A percentile compares a stretch with the other conserved stretches of the same genome.
Evolutionary conservation across 2,888 invertebrate genomes (phyloP).

Genomic region (Pemphredon lugubris): DNA sequence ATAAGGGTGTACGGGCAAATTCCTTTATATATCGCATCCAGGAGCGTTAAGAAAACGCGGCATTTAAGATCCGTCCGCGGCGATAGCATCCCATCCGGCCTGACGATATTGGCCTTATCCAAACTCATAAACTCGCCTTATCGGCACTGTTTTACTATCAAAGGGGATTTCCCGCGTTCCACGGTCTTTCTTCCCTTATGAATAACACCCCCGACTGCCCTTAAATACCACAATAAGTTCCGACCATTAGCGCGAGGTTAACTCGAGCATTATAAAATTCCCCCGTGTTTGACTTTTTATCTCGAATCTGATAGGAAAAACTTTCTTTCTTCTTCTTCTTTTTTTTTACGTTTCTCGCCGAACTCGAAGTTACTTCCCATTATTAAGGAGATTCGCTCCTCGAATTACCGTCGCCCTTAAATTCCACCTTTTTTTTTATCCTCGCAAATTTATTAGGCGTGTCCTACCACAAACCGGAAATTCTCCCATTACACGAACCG

Average conservation of each 20-base stretch:
- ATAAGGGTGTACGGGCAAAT: constrained; percentile 1
- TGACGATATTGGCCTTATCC: constrained; percentile 54
- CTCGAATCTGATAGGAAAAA: background rate
- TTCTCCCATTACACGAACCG: background rate
- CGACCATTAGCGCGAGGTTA: background rate
- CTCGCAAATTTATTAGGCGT: background rate
- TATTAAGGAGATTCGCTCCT: background rate
- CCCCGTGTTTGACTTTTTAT: constrained; percentile 21
- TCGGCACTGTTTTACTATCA: constrained; percentile 49
- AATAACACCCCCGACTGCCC: constrained; percentile 29
- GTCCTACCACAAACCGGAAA: no score
- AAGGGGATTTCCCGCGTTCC: constrained; percentile 1
- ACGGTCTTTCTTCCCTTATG: constrained; percentile 21
- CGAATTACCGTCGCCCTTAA: background rate
- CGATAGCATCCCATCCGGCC: constrained; percentile 21
- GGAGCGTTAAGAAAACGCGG: constrained; percentile 4
- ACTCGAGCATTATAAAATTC: constrained; percentile 1
- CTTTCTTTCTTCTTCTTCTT: no score
- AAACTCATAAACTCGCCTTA: constrained; percentile 57
- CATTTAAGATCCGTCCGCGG: constrained; percentile 34
- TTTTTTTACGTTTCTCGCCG: background rate
- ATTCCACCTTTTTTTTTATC: background rate
- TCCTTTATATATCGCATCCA: background rate
- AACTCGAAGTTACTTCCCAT: background rate
- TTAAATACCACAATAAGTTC: constrained; percentile 21